phyloP scores from a whole-genome alignment of 2,888 invertebrate species.

The Eupithecia insigniata region DNA sequence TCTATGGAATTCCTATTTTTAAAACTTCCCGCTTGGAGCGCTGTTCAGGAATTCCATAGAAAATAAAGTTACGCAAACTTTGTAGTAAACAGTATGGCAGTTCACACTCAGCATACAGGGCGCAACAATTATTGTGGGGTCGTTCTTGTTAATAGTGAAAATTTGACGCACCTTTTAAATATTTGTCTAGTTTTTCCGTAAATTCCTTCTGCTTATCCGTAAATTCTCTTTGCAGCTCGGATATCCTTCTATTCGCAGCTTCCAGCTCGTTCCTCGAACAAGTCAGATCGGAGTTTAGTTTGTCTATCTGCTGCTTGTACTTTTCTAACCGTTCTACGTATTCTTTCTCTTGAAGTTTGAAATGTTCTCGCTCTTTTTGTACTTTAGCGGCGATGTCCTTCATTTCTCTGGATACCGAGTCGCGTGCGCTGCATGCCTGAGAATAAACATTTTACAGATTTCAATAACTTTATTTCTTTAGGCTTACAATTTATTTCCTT shows the following conservation, averaged over 20 bases:
- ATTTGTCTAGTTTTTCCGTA: conserved; percentile 72
- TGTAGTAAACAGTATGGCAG: too few relatives aligned
- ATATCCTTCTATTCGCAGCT: conserved; percentile 82
- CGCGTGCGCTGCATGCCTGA: conserved; percentile 86
- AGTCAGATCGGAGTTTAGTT: conserved; percentile 75
- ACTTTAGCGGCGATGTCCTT: conserved; percentile 77
- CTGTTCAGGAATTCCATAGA: too few relatives aligned
- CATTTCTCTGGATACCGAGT: conserved; percentile 83
- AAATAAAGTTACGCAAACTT: too few relatives aligned
- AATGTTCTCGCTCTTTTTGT: conserved; percentile 70
- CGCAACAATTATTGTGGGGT: too few relatives aligned
- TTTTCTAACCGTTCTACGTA: conserved; percentile 76
- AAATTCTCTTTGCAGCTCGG: conserved; percentile 81
- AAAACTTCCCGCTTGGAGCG: too few relatives aligned
- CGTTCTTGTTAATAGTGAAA: too few relatives aligned
- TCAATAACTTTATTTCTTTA: too few relatives aligned
- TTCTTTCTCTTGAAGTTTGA: conserved; percentile 74
- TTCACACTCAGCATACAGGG: too few relatives aligned
- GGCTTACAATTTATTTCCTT: too few relatives aligned
- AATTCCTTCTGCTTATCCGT: conserved; percentile 83
- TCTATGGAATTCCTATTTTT: too few relatives aligned
- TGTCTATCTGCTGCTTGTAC: conserved; percentile 81
- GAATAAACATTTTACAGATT: too few relatives aligned
- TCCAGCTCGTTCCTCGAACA: conserved; percentile 81
- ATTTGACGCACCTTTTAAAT: conserved; percentile 71